Base-by-base conservation (phyloP, 1,140 invertebrate genomes). In the Drosophila saltans region DNA sequence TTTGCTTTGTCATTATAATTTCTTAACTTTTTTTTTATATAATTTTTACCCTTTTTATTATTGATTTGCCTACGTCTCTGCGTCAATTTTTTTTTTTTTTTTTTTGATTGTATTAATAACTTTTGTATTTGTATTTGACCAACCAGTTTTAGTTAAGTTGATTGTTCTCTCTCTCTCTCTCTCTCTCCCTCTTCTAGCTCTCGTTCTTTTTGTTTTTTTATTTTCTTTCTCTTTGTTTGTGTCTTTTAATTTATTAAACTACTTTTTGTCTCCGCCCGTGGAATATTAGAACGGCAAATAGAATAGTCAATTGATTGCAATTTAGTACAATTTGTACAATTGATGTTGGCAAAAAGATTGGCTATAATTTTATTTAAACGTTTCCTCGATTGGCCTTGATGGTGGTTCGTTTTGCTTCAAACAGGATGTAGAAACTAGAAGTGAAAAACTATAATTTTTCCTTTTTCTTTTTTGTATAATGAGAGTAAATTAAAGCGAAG, bases 391-490 rank as follows among this genome's bases (percentile, higher is more conserved):
- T 88, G 60, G 56, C 65, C 67, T 72, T 84, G 67, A 85, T 63
- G 55, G 41, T 6, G n/a, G 33, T 41, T 36, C 26, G 55, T 43
- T 21, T 39, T 76, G 40, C 65, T 57, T 67, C 40, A 45, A 72
- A 68, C 81, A 78, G 83, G 80, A 88, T 88, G 73, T 52, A 82
- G 70, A 78, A 81, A 59, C 62, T 66, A 52, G 67, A 78, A 85
- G 65, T 73, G 69, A 86, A 75, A 69, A 65, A 60, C 48, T 48
- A 61, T 45, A 41, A 55, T 80, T 56, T 16, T 16, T 16, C 0
- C 16, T 16, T 16, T 16, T 16, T 16, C 16, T 16, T 16, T 16
- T 56, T 41, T 28, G 30, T 8, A 28, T 77, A 83, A 88, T 74
- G 16, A 77, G 64, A 69, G 76, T 67, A 88, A 77, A 69, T 62